Percentiles rank a stretch among this genome's conserved stretches.
Evolutionary conservation across 2,888 invertebrate genomes (phyloP).

Genomic region (Acleris cristana): DNA sequence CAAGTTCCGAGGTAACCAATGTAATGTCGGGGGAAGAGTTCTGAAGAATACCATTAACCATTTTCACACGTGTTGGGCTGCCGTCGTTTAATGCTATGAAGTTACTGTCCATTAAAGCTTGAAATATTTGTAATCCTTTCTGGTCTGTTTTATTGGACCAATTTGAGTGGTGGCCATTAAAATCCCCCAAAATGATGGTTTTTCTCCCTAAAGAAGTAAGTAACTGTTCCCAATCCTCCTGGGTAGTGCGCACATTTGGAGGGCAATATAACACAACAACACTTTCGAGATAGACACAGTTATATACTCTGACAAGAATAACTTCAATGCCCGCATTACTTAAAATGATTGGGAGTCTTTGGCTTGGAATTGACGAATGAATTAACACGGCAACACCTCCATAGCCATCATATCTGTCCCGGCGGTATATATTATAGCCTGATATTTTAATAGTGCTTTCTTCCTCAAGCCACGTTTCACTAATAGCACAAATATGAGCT

Average conservation of each 20-base stretch:
- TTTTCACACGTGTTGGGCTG: slow-evolving; percentile 34
- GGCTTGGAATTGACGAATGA: slow-evolving; percentile 34
- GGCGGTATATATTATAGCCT: slow-evolving; percentile 31
- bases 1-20: slow-evolving; percentile 31
- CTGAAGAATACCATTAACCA: slow-evolving; percentile 34
- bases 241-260: slow-evolving; percentile 25
- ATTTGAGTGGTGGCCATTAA: slow-evolving; percentile 40
- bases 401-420: slow-evolving; percentile 37
- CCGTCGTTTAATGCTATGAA: slow-evolving; percentile 38
- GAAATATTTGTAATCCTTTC: slow-evolving; percentile 25
- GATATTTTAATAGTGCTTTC: slow-evolving; percentile 15
- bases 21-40: slow-evolving; percentile 33
- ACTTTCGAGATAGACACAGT: slow-evolving; percentile 28
- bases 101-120: slow-evolving; percentile 33
- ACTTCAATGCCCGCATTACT: slow-evolving; percentile 39
- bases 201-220: slow-evolving; percentile 31
- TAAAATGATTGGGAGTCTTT: not conserved
- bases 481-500: slow-evolving; percentile 33
- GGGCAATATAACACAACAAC: slow-evolving; percentile 40
- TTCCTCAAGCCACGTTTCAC: slow-evolving; percentile 38
- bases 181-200: slow-evolving; percentile 37
- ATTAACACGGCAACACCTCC: slow-evolving; percentile 37
- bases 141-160: slow-evolving; percentile 29
- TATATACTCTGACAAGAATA: slow-evolving; percentile 32
- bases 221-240: slow-evolving; percentile 39